Evolutionary conservation across 2,113 vertebrate species (phyloP).

Genomic region (Chauna torquata): DNA sequence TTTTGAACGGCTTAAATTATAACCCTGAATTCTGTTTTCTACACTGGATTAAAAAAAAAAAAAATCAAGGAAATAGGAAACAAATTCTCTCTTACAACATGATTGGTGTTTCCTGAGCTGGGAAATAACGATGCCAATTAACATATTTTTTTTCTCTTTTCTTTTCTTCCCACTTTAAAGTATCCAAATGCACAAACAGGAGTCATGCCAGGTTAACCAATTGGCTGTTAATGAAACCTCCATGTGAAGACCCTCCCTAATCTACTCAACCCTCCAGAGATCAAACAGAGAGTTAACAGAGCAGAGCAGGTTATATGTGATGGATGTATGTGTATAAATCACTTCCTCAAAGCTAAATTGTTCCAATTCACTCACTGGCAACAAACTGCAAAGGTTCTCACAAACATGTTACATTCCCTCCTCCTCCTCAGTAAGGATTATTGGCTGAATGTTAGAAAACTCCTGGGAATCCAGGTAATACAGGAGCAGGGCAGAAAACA

Average conservation of each 20-base stretch:
- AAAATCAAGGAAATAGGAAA: background rate
- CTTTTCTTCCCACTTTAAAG: background rate
- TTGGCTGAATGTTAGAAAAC: background rate
- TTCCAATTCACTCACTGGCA: conserved; percentile 67
- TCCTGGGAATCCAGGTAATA: conserved; percentile 20
- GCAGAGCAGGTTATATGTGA: conserved; percentile 53
- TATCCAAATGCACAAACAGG: conserved; percentile 24
- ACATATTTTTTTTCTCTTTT: background rate
- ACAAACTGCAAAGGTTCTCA: conserved; percentile 69
- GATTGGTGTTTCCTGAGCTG: conserved; percentile 36
- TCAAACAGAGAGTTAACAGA: conserved; percentile 73
- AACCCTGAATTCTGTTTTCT: background rate
- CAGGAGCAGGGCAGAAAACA: background rate
- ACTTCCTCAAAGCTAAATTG: conserved; percentile 67
- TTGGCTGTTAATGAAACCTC: conserved; percentile 54
- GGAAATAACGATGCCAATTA: conserved; percentile 34
- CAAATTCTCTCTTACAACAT: background rate
- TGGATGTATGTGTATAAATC: conserved; percentile 62
- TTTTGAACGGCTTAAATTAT: background rate
- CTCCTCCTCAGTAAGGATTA: background rate
- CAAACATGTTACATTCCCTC: conserved; percentile 26
- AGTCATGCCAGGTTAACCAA: conserved; percentile 14
- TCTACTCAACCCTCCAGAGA: conserved; percentile 66
- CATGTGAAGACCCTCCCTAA: conserved; percentile 36
- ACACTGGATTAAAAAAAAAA: background rate